A percentile compares a stretch with the other conserved stretches of the same genome.
phyloP scores from a whole-genome alignment of 1,140 invertebrate genomes.

The Calosoma granatense region DNA sequence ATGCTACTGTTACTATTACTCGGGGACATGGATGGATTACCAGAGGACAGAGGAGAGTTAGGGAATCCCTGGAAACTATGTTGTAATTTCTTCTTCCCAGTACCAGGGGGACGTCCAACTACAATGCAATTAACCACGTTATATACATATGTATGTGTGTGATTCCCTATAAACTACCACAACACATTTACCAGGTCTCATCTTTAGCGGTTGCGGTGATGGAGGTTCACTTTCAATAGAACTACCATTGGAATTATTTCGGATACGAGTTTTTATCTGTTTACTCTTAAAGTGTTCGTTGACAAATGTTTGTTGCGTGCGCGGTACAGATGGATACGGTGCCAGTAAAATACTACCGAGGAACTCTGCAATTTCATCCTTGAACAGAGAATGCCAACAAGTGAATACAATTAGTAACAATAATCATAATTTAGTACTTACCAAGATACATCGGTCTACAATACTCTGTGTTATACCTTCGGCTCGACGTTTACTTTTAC shows the following conservation, averaged over 20 bases:
- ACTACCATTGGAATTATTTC: slow-evolving; percentile 42
- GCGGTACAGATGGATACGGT: slow-evolving; percentile 40
- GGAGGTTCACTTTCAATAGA: slow-evolving; percentile 43
- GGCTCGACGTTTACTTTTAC: slow-evolving; percentile 53
- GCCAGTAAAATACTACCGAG: slow-evolving; percentile 45
- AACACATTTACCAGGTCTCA: slow-evolving; percentile 26
- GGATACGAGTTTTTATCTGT: slow-evolving; percentile 27
- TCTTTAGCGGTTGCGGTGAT: slow-evolving; percentile 34
- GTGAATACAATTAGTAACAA: neutral
- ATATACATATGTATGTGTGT: slow-evolving; percentile 25
- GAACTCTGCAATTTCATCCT: slow-evolving; percentile 55
- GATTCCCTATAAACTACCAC: too few relatives aligned
- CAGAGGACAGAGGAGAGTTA: slow-evolving; percentile 21
- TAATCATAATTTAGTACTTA: slow-evolving; percentile 26
- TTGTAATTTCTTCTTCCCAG: slow-evolving; percentile 27
- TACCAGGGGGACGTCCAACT: slow-evolving; percentile 37
- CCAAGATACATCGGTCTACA: slow-evolving; percentile 68
- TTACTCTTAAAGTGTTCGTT: slow-evolving; percentile 23
- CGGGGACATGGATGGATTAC: slow-evolving; percentile 12
- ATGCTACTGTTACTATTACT: slow-evolving; percentile 5
- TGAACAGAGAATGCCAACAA: slow-evolving; percentile 11
- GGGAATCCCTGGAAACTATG: slow-evolving; percentile 33
- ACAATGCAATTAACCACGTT: slow-evolving; percentile 22
- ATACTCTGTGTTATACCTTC: slow-evolving; percentile 73
- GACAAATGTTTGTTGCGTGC: neutral